Conservation (phyloP, 2,797 vertebrate genomes). For the Microchirus variegatus region DNA sequence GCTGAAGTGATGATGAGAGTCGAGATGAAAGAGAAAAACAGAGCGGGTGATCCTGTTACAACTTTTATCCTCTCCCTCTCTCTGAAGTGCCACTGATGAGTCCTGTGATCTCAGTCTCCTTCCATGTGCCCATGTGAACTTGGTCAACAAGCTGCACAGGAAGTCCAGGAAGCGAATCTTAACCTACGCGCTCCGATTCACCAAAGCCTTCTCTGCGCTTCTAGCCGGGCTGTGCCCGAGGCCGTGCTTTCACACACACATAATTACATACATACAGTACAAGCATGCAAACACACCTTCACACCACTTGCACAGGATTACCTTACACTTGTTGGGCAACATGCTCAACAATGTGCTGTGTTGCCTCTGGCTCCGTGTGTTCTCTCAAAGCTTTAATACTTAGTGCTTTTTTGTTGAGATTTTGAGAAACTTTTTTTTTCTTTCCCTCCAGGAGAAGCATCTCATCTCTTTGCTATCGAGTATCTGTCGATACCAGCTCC, state of each 20-base stretch:
- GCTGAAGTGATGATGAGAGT: constrained; percentile 52
- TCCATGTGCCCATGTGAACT: constrained; percentile 40
- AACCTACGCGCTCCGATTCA: constrained; percentile 35
- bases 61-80: constrained; percentile 67
- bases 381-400: constrained; percentile 35
- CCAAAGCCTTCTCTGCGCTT: constrained; percentile 28
- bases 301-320: constrained; percentile 8
- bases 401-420: constrained; percentile 21
- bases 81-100: constrained; percentile 58
- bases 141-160: constrained; percentile 46
- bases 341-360: constrained; percentile 39
- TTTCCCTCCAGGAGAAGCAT: not conserved
- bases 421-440: constrained; percentile 26
- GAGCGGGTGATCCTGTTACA: constrained; percentile 42
- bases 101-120: constrained; percentile 61
- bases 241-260: constrained; percentile 32
- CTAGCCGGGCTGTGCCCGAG: constrained; percentile 48
- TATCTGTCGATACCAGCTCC: no score
- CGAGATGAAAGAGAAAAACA: constrained; percentile 44
- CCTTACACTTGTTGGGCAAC: constrained; percentile 30
- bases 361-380: constrained; percentile 36
- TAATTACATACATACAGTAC: not conserved
- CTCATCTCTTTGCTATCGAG: not conserved
- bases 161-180: constrained; percentile 46
- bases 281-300: constrained; percentile 19